Base-by-base conservation (phyloP, 2,797 vertebrate genomes). In the Ctenosaura bakeri region DNA sequence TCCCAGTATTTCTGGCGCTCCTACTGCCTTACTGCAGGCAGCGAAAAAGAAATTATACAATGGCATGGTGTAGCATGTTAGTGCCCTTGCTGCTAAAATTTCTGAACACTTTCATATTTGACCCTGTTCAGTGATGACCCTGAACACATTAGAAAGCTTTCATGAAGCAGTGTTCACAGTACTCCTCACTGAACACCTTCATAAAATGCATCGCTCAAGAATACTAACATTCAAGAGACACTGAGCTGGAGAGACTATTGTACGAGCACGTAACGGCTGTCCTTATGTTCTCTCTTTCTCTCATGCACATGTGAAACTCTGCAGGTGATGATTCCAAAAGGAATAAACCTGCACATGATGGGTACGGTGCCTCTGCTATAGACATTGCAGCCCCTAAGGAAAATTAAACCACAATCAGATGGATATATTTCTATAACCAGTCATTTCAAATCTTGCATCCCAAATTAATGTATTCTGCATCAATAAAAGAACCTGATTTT, bases 401-500 rank as follows among this genome's bases (percentile, higher is more conserved):
- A 95, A 95, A 95, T 94, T 93, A 95, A 91, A 94, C 93, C 92
- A 91, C 0, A 94, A 93, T 95, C 94, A 95, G 95, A 95, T 80
- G 86, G 94, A 95, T 95, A 95, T 16, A 32, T 95, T 96, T 96
- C 92, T 95, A 91, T 94, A 97, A 96, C 94, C 95, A 94, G 93
- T 90, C 93, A 93, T 97, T 97, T 96, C 92, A 95, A 93, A 95
- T 93, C 91, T 93, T 85, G 88, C 12, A 92, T 95, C 94, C 88
- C 91, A 91, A 97, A 97, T 97, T 93, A 95, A 94, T 93, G 95
- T 91, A 96, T 97, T 97, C 95, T 96, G 87, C 93, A 90, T 96
- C 95, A 95, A 96, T 97, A 94, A 97, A 97, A 96, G 95, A 92
- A 95, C 89, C 94, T 96, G 97, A 97, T 97, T 97, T 95, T 66